Conservation (phyloP, 2,888 invertebrate genomes). For the Norana najaformis region DNA sequence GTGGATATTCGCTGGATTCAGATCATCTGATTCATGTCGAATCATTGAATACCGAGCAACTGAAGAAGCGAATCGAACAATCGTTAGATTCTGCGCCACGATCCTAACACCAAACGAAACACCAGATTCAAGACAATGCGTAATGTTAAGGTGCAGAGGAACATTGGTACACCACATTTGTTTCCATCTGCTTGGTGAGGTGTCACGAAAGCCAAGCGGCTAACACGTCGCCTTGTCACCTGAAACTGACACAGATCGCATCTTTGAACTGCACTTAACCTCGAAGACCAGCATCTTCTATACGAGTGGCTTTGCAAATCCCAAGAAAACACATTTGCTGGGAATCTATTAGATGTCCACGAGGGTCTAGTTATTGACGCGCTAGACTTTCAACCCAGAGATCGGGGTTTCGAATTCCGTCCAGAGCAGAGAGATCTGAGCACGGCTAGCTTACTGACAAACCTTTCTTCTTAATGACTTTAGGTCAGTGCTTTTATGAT, state of each 20-base stretch:
- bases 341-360: background rate
- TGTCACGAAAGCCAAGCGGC: background rate
- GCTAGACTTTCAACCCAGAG: background rate
- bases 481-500: background rate
- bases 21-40: slow-evolving; percentile 31
- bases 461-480: background rate
- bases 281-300: background rate
- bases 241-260: background rate
- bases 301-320: no score
- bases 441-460: background rate
- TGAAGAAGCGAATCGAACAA: slow-evolving; percentile 34
- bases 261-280: background rate
- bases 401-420: background rate
- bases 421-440: background rate
- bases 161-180: background rate
- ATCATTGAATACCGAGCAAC: slow-evolving; percentile 36
- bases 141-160: background rate
- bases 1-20: slow-evolving; percentile 31
- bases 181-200: background rate
- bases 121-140: background rate
- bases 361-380: background rate
- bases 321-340: background rate
- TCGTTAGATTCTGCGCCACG: slow-evolving; percentile 27
- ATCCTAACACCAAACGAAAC: slow-evolving; percentile 31
- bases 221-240: background rate